These are phyloP conservation scores for Mionectes macconnelli DNA, from an alignment of 2,113 vertebrate species.

Conservation along the genomic window DNA sequence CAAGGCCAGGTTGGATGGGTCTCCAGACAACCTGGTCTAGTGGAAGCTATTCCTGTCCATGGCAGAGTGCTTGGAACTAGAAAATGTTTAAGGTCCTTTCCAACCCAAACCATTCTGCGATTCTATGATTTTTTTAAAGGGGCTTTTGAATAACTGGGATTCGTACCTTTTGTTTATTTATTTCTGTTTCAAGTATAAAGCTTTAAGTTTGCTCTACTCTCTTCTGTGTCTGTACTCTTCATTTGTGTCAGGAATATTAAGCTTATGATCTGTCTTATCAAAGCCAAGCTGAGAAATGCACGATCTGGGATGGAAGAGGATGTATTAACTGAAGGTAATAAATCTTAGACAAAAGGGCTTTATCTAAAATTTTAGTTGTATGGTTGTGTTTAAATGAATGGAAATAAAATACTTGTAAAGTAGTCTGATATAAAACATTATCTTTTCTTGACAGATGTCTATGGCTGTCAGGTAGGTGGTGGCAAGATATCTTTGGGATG, in stretches of 20 bases:
- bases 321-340: neutral
- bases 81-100: neutral
- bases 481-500: neutral
- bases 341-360: neutral
- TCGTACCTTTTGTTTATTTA: neutral
- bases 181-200: neutral
- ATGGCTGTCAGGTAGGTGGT: neutral
- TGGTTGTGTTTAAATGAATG: neutral
- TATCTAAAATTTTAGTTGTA: neutral
- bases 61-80: neutral
- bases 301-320: neutral
- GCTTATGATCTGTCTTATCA: neutral
- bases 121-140: neutral
- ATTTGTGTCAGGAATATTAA: neutral
- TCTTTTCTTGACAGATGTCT: neutral
- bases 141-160: neutral
- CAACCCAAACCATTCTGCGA: neutral
- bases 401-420: neutral
- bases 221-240: neutral
- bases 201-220: neutral
- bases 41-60: neutral
- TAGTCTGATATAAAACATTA: neutral
- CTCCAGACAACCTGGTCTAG: neutral
- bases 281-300: neutral
- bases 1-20: neutral